Percentiles rank a stretch among this genome's conserved stretches.
These are phyloP conservation scores for Drosophila seguyi DNA, from an alignment of 1,140 invertebrate species.

Conservation along the genomic window DNA sequence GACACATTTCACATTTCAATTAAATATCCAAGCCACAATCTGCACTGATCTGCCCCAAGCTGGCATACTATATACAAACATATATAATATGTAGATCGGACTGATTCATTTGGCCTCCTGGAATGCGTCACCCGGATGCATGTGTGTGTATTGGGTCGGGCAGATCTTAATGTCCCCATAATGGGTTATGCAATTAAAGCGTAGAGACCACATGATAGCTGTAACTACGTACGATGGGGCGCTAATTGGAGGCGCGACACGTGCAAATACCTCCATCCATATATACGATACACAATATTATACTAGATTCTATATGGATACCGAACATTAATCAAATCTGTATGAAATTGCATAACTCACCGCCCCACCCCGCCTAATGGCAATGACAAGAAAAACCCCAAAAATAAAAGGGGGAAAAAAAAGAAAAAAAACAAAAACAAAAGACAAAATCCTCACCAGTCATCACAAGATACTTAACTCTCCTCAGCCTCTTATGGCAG, in stretches of 20 bases:
- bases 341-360: slow-evolving; percentile 28
- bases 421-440: slow-evolving; percentile 25
- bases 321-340: slow-evolving; percentile 45
- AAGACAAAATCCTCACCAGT: slow-evolving; percentile 28
- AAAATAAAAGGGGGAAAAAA: too few species aligned
- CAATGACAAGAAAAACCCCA: slow-evolving; percentile 43
- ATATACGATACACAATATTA: neutral
- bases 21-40: slow-evolving; percentile 59
- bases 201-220: slow-evolving; percentile 43
- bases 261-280: slow-evolving; percentile 16
- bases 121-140: slow-evolving; percentile 32
- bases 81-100: neutral
- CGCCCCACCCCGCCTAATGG: slow-evolving; percentile 4
- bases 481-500: slow-evolving; percentile 11
- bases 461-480: slow-evolving; percentile 42
- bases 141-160: neutral
- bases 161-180: slow-evolving; percentile 5
- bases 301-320: neutral
- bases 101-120: slow-evolving; percentile 26
- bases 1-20: slow-evolving; percentile 48
- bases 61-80: slow-evolving; percentile 27
- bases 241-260: slow-evolving; percentile 46
- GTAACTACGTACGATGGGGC: slow-evolving; percentile 22
- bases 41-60: slow-evolving; percentile 74
- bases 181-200: slow-evolving; percentile 45